phyloP scores from a whole-genome alignment of 2,888 invertebrate species.

The Xylophagus ater region DNA sequence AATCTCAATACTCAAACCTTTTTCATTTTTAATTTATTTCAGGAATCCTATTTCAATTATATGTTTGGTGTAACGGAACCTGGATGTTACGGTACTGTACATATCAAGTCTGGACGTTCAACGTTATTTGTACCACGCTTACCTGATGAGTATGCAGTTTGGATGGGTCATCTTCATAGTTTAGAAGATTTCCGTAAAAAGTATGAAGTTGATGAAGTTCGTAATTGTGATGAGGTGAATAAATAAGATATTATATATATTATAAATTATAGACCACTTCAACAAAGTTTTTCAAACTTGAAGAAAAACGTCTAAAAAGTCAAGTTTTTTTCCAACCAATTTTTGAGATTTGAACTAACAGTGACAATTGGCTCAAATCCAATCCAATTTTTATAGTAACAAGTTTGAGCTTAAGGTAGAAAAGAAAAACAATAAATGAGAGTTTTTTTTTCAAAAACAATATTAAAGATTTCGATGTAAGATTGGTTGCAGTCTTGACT shows the following conservation, averaged over 20 bases:
- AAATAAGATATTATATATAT: background rate
- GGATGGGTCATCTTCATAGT: constrained; percentile 79
- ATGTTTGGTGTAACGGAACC: constrained; percentile 88
- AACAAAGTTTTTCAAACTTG: too few species aligned
- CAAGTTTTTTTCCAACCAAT: too few species aligned
- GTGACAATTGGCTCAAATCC: too few species aligned
- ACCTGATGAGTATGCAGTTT: constrained; percentile 77
- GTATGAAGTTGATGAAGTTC: constrained; percentile 74
- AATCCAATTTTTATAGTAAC: too few species aligned
- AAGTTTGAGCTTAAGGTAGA: too few species aligned
- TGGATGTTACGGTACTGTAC: constrained; percentile 76
- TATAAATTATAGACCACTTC: too few species aligned
- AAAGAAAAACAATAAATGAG: too few species aligned
- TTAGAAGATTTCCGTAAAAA: constrained; percentile 62
- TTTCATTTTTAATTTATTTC: constrained; percentile 22
- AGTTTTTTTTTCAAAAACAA: too few species aligned
- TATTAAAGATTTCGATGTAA: too few species aligned
- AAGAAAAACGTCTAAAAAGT: too few species aligned
- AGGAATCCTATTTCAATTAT: constrained; percentile 98
- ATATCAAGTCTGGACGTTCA: constrained; percentile 55
- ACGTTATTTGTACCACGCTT: constrained; percentile 78
- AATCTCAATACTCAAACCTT: constrained; percentile 5
- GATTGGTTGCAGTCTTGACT: too few species aligned
- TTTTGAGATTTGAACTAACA: too few species aligned
- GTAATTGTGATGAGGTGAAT: constrained; percentile 64